These are phyloP conservation scores for Dicrostonyx torquatus DNA, from an alignment of 2,797 vertebrate genomes.

Conservation along the genomic window DNA sequence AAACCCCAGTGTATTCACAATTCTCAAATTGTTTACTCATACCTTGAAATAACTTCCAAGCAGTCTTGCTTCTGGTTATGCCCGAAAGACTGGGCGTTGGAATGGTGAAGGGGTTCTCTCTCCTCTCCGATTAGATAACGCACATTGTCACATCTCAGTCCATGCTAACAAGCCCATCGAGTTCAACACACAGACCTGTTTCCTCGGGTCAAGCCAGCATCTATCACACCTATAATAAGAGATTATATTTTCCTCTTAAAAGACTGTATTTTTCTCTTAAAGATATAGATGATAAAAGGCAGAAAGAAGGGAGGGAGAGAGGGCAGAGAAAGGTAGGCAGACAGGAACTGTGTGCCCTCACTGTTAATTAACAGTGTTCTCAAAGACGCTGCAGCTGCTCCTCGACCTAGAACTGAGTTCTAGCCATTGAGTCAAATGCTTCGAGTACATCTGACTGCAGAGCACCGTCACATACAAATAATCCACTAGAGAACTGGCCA, in stretches of 20 bases:
- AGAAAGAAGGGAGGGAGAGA: neutral
- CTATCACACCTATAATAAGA: neutral
- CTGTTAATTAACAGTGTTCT: conserved; percentile 1
- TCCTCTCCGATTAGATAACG: neutral
- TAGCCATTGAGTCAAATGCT: neutral
- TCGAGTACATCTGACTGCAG: neutral
- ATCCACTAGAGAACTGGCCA: neutral
- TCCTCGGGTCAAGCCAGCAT: neutral
- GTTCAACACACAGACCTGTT: neutral
- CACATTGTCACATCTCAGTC: neutral
- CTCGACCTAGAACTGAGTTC: neutral
- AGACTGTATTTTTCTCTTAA: neutral
- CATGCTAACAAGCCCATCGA: neutral
- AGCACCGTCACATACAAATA: neutral
- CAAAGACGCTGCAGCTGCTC: neutral
- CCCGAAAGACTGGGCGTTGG: neutral
- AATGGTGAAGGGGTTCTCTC: neutral
- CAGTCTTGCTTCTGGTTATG: conserved; percentile 40
- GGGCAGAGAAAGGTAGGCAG: neutral
- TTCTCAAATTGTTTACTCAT: conserved; percentile 55
- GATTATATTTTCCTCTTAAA: neutral
- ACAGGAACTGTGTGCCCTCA: neutral
- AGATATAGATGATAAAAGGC: neutral
- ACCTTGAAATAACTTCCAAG: conserved; percentile 38
- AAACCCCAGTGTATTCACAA: conserved; percentile 54